Evolutionary conservation across 2,888 invertebrate species (phyloP).

Genomic region (Tricholauxania praeusta): DNA sequence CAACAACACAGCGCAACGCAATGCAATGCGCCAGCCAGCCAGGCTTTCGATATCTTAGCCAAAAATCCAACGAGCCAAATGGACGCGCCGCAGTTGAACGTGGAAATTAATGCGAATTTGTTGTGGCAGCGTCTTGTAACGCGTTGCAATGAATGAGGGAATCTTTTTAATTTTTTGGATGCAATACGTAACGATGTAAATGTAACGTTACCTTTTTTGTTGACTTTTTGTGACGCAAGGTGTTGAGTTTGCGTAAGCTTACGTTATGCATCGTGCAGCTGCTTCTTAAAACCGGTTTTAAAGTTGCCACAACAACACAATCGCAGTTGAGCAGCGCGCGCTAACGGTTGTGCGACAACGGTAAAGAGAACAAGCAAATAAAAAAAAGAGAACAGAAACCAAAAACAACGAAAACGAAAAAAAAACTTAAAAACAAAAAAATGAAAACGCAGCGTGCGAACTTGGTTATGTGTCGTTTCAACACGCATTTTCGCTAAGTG

Average conservation of each 20-base stretch:
- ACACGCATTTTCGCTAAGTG: neutral
- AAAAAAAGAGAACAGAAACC: conserved; percentile 7
- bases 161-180: too few relatives aligned
- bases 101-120: conserved; percentile 67
- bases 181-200: neutral
- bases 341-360: conserved; percentile 23
- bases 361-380: conserved; percentile 5
- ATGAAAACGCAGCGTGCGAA: neutral
- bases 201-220: neutral
- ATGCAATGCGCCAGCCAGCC: too few relatives aligned
- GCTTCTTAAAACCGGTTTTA: conserved; percentile 31
- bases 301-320: conserved; percentile 23
- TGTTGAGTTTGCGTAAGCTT: conserved; percentile 19
- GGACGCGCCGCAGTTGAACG: conserved; percentile 64
- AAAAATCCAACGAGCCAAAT: conserved; percentile 62
- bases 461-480: neutral
- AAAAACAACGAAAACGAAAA: conserved; percentile 25
- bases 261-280: conserved; percentile 10
- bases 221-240: neutral
- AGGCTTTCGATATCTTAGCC: conserved; percentile 38
- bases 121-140: conserved; percentile 50
- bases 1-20: too few relatives aligned
- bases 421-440: conserved; percentile 6
- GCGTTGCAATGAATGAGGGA: neutral
- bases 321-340: conserved; percentile 29